These are phyloP conservation scores for Maniola jurtina DNA, from an alignment of 1,140 invertebrate genomes.

Conservation along the genomic window DNA sequence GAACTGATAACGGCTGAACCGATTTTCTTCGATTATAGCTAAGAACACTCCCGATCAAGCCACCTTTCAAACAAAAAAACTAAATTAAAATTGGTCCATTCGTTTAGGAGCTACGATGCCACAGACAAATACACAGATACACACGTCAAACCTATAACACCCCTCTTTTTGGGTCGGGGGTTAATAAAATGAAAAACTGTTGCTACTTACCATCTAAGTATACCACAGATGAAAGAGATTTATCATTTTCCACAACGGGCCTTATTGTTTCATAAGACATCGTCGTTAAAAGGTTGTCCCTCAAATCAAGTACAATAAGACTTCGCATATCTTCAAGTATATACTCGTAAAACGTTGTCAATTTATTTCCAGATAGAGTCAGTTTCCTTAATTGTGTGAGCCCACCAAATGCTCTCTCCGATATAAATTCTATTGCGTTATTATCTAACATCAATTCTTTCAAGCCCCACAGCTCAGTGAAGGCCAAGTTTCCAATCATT, in stretches of 20 bases:
- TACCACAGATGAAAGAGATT: conserved; percentile 81
- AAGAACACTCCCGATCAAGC: no score
- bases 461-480: conserved; percentile 85
- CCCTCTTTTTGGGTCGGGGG: no score
- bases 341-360: conserved; percentile 82
- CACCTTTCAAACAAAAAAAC: no score
- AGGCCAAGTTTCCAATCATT: conserved; percentile 86
- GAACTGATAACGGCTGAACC: no score
- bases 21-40: no score
- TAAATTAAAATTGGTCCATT: no score
- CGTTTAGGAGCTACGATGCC: no score
- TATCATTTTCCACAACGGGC: conserved; percentile 82
- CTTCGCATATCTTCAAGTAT: conserved; percentile 82
- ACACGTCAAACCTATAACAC: no score
- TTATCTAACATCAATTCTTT: conserved; percentile 86
- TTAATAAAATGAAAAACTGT: not conserved
- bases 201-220: conserved; percentile 86
- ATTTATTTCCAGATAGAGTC: conserved; percentile 84
- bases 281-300: conserved; percentile 85
- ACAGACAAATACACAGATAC: no score
- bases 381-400: conserved; percentile 84
- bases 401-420: conserved; percentile 85
- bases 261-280: conserved; percentile 85
- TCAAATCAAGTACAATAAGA: conserved; percentile 84
- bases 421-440: conserved; percentile 82